Base-by-base conservation (phyloP, 2,888 invertebrate genomes). In the Phragmatobia fuliginosa region DNA sequence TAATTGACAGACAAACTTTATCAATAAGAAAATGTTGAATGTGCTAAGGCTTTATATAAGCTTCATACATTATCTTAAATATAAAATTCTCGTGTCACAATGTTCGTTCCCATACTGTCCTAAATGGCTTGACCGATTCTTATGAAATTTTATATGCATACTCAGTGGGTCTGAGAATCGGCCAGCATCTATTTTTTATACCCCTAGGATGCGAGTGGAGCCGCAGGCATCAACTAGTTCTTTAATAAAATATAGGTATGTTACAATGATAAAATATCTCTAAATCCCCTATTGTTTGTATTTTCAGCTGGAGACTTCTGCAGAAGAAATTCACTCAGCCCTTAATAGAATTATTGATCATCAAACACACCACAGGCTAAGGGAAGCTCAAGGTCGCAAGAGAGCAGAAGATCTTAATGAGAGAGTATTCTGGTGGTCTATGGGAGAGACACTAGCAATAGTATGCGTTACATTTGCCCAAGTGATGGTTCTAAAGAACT, bases 341-440 rank as follows among this genome's bases (percentile, higher is more conserved):
- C 94, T 99, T 64, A 98, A 97, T 84, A 97, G 96, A 77, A 97
- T 99, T 68, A 96, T 99, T 76, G 99, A 99, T 91, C 98, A 98
- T 86, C 99, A 99, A 95, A 99, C 99, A 8, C 99, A 99, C 94
- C 99, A 99, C 93, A 96, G 99, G 72, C 93, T 99, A 74, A 96
- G 99, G 67, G 99, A 99, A 94, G 97, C 99, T 2, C 99, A 99
- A 90, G 98, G 99, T 66, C 97, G 99, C 67, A 99, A 98, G 87
- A 96, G 99, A 72, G 99, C 99, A 0, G 99, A 99, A 93, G 99
- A 99, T 89, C 95, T 99, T 68, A 99, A 99, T 85, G 98, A 99
- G 89, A 96, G 98, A 83, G 99, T 99, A 14, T 96, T 98, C 87
- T 97, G 97, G 96, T 99, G 99, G 99, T 99, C 99, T 0, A 94